Percentiles rank a stretch among this genome's conserved stretches.
phyloP scores from a whole-genome alignment of 1,140 invertebrate species.

The Ostrea edulis region DNA sequence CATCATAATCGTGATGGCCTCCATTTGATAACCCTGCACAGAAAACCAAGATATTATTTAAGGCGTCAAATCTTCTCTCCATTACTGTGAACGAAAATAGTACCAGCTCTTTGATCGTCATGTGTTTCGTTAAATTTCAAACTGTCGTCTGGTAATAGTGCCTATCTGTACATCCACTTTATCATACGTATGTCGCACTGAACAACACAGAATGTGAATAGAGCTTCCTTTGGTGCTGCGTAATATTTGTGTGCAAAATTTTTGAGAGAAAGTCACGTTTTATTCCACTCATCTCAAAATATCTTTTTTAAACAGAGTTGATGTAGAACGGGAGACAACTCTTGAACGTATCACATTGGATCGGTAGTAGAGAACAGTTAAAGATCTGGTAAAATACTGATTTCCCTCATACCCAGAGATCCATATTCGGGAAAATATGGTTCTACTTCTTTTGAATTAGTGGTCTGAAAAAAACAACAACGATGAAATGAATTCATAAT shows the following conservation, averaged over 20 bases:
- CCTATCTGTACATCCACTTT: no score
- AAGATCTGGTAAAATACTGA: constrained; percentile 43
- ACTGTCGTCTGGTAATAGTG: neutral
- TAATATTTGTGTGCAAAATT: neutral
- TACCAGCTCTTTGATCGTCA: neutral
- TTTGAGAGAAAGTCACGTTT: neutral
- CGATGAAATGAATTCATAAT: neutral
- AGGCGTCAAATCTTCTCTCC: neutral
- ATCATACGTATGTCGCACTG: neutral
- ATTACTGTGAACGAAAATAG: neutral
- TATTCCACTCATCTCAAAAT: neutral
- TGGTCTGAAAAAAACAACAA: neutral
- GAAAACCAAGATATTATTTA: neutral
- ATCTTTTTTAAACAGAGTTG: no score
- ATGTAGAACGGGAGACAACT: neutral
- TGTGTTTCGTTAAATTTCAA: neutral
- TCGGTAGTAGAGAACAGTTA: neutral
- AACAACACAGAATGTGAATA: neutral
- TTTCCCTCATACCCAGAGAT: constrained; percentile 52
- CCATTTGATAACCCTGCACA: neutral
- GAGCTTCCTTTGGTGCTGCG: no score
- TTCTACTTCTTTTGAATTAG: neutral
- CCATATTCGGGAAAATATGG: constrained; percentile 46
- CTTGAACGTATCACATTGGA: neutral
- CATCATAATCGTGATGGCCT: neutral